Percentiles rank a stretch among this genome's conserved stretches.
Conservation (phyloP, 2,113 vertebrate genomes). For the Emydura subglobosa region DNA sequence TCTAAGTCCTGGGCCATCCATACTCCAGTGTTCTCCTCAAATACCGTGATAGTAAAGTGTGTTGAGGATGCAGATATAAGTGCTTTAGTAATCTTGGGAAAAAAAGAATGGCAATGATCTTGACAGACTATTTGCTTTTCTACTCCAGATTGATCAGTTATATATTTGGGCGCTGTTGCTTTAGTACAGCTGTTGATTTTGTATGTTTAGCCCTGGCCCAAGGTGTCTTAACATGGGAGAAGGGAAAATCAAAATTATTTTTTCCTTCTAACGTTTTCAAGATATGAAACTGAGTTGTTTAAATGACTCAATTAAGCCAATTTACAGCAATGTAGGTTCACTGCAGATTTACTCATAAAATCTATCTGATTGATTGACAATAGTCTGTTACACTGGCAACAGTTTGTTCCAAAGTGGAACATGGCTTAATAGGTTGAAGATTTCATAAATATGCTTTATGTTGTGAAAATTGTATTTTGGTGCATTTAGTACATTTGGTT, state of each 20-base stretch:
- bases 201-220: constrained; percentile 38
- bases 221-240: constrained; percentile 27
- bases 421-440: constrained; percentile 43
- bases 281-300: neutral
- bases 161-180: constrained; percentile 40
- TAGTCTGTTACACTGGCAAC: constrained; percentile 32
- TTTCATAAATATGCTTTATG: constrained; percentile 38
- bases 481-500: constrained; percentile 7
- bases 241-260: constrained; percentile 62
- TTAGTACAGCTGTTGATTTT: constrained; percentile 43
- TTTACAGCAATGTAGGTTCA: constrained; percentile 33
- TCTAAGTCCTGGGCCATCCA: constrained; percentile 20
- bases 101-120: neutral
- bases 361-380: constrained; percentile 54
- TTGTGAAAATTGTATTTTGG: constrained; percentile 37
- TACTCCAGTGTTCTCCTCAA: constrained; percentile 22
- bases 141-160: constrained; percentile 21
- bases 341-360: constrained; percentile 46
- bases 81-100: constrained; percentile 5
- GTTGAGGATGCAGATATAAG: neutral
- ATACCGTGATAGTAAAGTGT: neutral
- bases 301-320: constrained; percentile 34
- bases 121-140: constrained; percentile 1
- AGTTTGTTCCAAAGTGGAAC: constrained; percentile 40
- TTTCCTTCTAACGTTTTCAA: constrained; percentile 49